phyloP scores from a whole-genome alignment of 2,113 vertebrate genomes.

The Redunca redunca region DNA sequence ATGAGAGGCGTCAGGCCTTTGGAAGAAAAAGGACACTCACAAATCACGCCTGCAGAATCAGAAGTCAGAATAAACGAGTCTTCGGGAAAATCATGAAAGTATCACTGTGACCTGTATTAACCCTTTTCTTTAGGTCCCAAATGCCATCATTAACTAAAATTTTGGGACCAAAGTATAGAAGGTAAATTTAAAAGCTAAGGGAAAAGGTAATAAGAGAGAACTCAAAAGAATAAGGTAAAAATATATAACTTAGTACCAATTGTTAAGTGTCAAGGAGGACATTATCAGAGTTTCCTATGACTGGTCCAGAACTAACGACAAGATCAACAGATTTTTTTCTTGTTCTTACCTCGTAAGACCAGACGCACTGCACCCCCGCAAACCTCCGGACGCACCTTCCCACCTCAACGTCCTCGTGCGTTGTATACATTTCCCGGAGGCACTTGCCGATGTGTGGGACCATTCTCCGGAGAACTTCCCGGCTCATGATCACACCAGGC shows the following conservation, averaged over 20 bases:
- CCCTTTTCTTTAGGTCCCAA: neutral
- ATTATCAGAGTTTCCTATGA: neutral
- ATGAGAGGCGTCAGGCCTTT: neutral
- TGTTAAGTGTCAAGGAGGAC: neutral
- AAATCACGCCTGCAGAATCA: neutral
- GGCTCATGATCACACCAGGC: constrained; percentile 86
- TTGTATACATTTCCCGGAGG: constrained; percentile 86
- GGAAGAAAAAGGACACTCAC: neutral
- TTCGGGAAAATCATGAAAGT: neutral
- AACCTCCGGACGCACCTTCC: constrained; percentile 86
- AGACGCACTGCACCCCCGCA: constrained; percentile 85
- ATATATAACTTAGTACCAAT: neutral
- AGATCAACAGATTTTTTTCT: neutral
- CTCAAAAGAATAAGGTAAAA: neutral
- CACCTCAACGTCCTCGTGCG: constrained; percentile 87
- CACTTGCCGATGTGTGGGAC: constrained; percentile 87
- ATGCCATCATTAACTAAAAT: neutral
- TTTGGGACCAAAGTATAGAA: neutral
- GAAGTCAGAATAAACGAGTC: neutral
- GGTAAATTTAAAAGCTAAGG: neutral
- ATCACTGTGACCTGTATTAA: neutral
- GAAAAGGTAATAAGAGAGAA: neutral
- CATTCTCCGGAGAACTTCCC: constrained; percentile 85
- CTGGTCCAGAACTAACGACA: neutral
- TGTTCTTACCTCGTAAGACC: constrained; percentile 86